Evolutionary conservation across 2,888 invertebrate species (phyloP), one percentile per base, ranked within the genome.

Genomic region (Saturnia pavonia): DNA sequence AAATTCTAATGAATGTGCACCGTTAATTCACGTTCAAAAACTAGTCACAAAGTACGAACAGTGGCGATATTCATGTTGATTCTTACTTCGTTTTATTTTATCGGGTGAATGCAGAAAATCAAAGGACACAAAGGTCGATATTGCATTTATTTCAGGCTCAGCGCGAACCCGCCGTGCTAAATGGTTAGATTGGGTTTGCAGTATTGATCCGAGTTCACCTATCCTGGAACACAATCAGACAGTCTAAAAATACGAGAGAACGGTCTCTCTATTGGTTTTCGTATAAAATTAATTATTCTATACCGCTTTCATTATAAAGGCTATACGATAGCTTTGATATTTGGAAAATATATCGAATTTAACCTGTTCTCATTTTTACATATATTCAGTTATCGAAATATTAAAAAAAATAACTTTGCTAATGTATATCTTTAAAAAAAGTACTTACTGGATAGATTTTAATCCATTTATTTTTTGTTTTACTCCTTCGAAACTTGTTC

Each of bases 181-280:
- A 78, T 75, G 72, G 75, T 77, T 77, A 74, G 75, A 78, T 77
- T 75, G 75, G 73, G 73, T 74, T 70, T 66, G 73, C 65, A 65
- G 65, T 76, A 78, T 78, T 74, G 79, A 78, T 77, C 74, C 68
- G 70, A 69, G 70, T 72, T 75, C 69, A 69, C 69, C 70, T 72
- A 65, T 19, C 65, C 65, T 40, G 65, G 40, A 65, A 65, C 40
- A 65, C 65, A 63, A 63, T 34, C 63, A 65, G 65, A 65, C 65
- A 40, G 65, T 65, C 67, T 43, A 67, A 67, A 67, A 48, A 45
- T 67, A 67, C 48, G 67, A 45, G 67, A n/a, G 43, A 45, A 67
- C 67, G n/a, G 27, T 25, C 42, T 65, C 4, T 65, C 34, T 40
- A 11, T 65, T 65, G 40, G 40, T n/a, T 65, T n/a, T 34, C 40